Percentiles rank a stretch among this genome's conserved stretches.
Conservation (phyloP, 2,113 vertebrate species). For the Vulpes ferrilata region DNA sequence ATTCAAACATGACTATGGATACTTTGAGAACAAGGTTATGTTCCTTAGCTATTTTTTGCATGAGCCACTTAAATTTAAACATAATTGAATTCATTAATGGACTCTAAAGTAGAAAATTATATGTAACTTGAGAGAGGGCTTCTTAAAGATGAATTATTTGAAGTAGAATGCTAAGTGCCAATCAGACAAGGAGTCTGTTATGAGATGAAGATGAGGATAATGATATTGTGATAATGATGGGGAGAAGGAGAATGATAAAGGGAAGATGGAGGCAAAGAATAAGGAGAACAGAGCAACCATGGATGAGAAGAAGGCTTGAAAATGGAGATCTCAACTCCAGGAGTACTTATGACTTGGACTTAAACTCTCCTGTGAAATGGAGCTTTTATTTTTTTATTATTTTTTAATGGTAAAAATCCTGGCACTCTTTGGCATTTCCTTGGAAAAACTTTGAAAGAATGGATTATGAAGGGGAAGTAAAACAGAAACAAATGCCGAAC, state of each 20-base stretch:
- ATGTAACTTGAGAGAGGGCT: not conserved
- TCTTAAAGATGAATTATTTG: not conserved
- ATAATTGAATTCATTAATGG: not conserved
- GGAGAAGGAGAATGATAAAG: not conserved
- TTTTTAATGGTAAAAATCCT: not conserved
- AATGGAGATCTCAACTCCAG: not conserved
- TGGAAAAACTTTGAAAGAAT: conserved; percentile 12
- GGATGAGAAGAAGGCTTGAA: not conserved
- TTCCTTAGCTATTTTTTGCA: not conserved
- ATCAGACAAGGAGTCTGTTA: not conserved
- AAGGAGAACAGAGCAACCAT: not conserved
- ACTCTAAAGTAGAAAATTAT: not conserved
- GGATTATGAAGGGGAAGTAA: not conserved
- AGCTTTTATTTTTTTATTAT: not conserved
- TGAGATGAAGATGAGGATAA: not conserved
- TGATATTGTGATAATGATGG: not conserved
- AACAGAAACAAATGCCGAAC: not conserved
- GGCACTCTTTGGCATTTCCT: not conserved
- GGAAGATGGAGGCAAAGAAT: not conserved
- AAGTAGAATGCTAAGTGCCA: not conserved
- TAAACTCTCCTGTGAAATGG: not conserved
- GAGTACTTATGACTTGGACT: not conserved
- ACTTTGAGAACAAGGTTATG: not conserved
- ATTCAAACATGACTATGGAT: not conserved
- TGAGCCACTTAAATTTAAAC: not conserved